Percentiles rank a stretch among this genome's conserved stretches.
Conservation (phyloP, 2,113 vertebrate species). For the Pluvialis apricaria region DNA sequence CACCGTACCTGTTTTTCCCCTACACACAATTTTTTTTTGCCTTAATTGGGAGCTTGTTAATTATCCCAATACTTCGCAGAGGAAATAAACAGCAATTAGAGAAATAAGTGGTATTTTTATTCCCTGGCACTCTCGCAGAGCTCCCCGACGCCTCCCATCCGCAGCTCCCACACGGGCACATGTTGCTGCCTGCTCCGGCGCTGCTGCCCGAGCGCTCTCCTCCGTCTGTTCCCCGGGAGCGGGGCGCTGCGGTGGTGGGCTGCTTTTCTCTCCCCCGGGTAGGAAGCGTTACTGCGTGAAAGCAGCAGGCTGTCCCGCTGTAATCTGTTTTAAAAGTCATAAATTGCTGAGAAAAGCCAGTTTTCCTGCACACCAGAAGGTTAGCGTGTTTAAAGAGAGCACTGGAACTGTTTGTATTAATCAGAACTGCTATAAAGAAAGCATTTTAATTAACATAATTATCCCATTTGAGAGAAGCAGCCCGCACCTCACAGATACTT, state of each 20-base stretch:
- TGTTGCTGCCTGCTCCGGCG: slow-evolving; percentile 16
- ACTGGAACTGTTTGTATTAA: slow-evolving; percentile 76
- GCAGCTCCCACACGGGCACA: slow-evolving; percentile 22
- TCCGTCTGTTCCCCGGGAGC: slow-evolving; percentile 10
- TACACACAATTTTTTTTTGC: neutral
- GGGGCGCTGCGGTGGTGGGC: neutral
- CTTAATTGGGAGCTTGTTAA: slow-evolving; percentile 70
- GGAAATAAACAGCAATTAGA: slow-evolving; percentile 73
- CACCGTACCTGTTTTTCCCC: neutral
- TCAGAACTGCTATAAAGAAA: slow-evolving; percentile 76
- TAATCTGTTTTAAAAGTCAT: slow-evolving; percentile 52
- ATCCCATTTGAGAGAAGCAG: slow-evolving; percentile 67
- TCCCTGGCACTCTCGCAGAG: slow-evolving; percentile 29
- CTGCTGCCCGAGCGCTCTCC: neutral
- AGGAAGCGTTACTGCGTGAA: slow-evolving; percentile 24
- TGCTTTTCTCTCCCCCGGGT: neutral
- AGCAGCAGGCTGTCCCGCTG: slow-evolving; percentile 48
- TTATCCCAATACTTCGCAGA: slow-evolving; percentile 59
- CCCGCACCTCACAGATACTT: slow-evolving; percentile 66
- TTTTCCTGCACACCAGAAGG: slow-evolving; percentile 70
- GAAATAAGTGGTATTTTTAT: slow-evolving; percentile 54
- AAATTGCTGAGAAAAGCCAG: slow-evolving; percentile 65
- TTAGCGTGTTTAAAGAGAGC: slow-evolving; percentile 70
- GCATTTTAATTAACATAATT: slow-evolving; percentile 80
- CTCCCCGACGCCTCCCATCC: slow-evolving; percentile 18